Percentiles rank a stretch among this genome's conserved stretches.
These are phyloP conservation scores for Halcyon chelicuti DNA, from an alignment of 2,797 vertebrate species.

Conservation along the genomic window DNA sequence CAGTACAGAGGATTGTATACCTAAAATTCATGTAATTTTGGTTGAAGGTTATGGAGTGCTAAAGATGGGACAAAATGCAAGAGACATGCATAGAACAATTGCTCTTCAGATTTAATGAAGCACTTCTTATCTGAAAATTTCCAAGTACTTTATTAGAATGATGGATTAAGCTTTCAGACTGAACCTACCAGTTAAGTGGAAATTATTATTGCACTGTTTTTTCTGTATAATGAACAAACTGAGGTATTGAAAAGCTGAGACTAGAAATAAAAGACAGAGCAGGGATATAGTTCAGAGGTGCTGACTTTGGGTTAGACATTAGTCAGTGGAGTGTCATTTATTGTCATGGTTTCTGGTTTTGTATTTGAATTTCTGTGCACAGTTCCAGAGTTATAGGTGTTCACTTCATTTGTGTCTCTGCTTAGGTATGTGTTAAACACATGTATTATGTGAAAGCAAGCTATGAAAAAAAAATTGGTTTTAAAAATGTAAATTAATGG, in stretches of 20 bases:
- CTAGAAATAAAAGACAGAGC: not conserved
- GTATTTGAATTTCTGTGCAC: not conserved
- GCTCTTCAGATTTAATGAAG: slow-evolving; percentile 41
- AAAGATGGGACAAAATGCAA: not conserved
- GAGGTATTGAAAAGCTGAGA: not conserved
- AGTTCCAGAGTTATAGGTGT: not conserved
- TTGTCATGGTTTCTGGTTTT: not conserved
- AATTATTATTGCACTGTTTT: not conserved
- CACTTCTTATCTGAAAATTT: slow-evolving; percentile 22
- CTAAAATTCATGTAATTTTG: not conserved
- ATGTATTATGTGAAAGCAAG: not conserved
- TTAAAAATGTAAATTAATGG: not conserved
- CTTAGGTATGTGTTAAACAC: not conserved
- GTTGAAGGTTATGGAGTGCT: not conserved
- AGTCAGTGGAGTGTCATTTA: not conserved
- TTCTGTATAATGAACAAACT: not conserved
- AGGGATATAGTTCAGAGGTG: not conserved
- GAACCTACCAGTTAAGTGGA: not conserved
- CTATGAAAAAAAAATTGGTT: not conserved
- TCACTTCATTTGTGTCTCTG: not conserved
- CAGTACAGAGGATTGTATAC: not conserved
- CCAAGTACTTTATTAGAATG: not conserved
- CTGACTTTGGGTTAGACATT: not conserved
- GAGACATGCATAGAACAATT: not conserved
- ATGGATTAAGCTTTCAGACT: slow-evolving; percentile 49